Conservation (phyloP, 2,797 vertebrate species). For the Discoglossus pictus region DNA sequence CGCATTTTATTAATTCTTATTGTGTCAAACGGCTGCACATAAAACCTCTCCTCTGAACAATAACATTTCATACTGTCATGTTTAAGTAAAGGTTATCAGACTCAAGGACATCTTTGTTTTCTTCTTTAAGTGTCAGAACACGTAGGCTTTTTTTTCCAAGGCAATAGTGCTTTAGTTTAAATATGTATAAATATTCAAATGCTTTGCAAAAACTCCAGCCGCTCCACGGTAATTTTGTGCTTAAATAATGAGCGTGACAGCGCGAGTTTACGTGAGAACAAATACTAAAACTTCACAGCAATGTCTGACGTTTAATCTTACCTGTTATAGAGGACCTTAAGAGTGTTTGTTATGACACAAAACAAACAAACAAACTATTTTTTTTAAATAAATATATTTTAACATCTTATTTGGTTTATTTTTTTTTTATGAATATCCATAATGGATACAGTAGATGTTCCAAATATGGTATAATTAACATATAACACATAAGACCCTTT, state of each 20-base stretch:
- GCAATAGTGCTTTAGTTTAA: conserved; percentile 75
- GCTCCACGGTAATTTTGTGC: conserved; percentile 53
- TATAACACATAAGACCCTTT: no score
- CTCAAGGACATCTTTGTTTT: conserved; percentile 61
- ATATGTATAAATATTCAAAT: conserved; percentile 75
- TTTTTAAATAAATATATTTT: no score
- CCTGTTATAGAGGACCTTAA: no score
- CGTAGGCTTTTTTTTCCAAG: conserved; percentile 69
- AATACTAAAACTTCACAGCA: conserved; percentile 25
- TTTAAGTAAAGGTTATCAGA: conserved; percentile 77
- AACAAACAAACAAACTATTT: no score
- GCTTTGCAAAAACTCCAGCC: conserved; percentile 54
- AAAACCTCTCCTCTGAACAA: conserved; percentile 74
- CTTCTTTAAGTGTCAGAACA: conserved; percentile 67
- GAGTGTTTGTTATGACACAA: no score
- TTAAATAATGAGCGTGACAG: conserved; percentile 51
- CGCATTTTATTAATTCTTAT: conserved; percentile 31
- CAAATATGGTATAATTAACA: no score
- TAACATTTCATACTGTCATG: conserved; percentile 73
- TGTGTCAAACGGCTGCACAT: conserved; percentile 28
- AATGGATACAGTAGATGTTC: no score
- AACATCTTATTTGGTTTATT: no score
- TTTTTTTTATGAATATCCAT: no score
- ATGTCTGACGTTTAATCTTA: conserved; percentile 10
- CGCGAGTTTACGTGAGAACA: conserved; percentile 23